Conservation (phyloP, 2,113 vertebrate genomes). For the Silurus asotus region DNA sequence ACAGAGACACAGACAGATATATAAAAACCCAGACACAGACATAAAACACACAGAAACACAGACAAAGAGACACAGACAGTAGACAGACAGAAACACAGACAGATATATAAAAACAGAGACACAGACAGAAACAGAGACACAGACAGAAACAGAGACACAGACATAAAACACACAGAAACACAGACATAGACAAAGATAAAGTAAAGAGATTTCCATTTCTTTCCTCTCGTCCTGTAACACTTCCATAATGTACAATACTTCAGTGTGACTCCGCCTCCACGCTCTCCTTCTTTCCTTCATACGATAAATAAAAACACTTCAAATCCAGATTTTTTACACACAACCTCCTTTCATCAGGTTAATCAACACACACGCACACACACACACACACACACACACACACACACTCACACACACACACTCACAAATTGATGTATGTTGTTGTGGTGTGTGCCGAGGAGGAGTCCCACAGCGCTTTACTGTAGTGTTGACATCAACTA, state of each 20-base stretch:
- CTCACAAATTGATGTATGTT: slow-evolving; percentile 44
- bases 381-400: neutral
- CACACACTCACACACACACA: slow-evolving; percentile 2
- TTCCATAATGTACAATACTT: no score
- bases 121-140: no score
- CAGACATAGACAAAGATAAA: no score
- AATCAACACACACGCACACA: neutral
- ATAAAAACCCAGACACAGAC: neutral
- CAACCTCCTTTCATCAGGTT: neutral
- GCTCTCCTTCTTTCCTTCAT: no score
- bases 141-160: neutral
- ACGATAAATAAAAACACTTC: no score
- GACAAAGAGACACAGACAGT: neutral
- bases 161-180: no score
- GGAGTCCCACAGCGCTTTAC: slow-evolving; percentile 48
- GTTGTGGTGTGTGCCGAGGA: slow-evolving; percentile 37
- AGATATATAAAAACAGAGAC: neutral
- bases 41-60: no score
- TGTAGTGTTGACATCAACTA: slow-evolving; percentile 63
- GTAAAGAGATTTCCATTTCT: no score
- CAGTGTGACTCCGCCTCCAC: no score
- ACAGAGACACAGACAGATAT: neutral
- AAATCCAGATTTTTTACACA: no score
- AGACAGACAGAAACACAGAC: neutral
- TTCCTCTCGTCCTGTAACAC: no score